Evolutionary conservation across 2,888 invertebrate genomes (phyloP).

Genomic region (Drosophila cyrtoloma): DNA sequence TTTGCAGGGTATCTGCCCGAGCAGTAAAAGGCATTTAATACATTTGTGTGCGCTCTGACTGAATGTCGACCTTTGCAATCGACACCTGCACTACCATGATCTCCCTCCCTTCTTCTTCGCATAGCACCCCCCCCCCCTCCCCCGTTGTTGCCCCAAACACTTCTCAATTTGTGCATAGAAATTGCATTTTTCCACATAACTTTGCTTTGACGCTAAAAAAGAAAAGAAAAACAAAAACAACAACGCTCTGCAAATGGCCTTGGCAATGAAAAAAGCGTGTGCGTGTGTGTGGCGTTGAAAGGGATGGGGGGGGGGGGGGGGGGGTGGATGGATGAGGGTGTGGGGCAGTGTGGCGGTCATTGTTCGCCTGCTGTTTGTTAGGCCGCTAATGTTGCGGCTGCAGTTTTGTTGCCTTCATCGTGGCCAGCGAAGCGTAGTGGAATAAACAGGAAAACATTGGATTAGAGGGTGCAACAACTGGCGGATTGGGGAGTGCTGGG

Average conservation of each 20-base stretch:
- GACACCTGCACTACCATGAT: conserved; percentile 40
- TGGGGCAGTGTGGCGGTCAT: conserved; percentile 40
- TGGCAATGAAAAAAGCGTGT: conserved; percentile 63
- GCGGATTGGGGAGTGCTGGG: too few relatives aligned
- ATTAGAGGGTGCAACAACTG: neutral
- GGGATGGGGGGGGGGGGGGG: neutral
- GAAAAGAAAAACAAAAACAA: conserved; percentile 1
- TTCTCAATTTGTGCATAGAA: conserved; percentile 35
- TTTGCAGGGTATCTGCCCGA: conserved; percentile 11
- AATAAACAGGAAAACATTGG: conserved; percentile 19
- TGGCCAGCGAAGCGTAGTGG: conserved; percentile 65
- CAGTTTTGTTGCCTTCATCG: conserved; percentile 56
- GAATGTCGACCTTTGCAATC: conserved; percentile 49
- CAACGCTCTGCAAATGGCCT: conserved; percentile 58
- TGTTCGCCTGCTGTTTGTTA: conserved; percentile 33
- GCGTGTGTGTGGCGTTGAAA: neutral
- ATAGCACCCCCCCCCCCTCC: neutral
- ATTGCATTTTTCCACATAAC: conserved; percentile 34
- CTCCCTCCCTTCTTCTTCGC: neutral
- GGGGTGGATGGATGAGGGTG: neutral
- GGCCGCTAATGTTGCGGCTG: conserved; percentile 52
- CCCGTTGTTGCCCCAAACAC: neutral
- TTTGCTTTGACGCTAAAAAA: conserved; percentile 5
- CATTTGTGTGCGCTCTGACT: conserved; percentile 19
- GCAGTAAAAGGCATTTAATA: conserved; percentile 49